Conservation (phyloP, 1,140 invertebrate genomes). For the Eupristina koningsbergeri region DNA sequence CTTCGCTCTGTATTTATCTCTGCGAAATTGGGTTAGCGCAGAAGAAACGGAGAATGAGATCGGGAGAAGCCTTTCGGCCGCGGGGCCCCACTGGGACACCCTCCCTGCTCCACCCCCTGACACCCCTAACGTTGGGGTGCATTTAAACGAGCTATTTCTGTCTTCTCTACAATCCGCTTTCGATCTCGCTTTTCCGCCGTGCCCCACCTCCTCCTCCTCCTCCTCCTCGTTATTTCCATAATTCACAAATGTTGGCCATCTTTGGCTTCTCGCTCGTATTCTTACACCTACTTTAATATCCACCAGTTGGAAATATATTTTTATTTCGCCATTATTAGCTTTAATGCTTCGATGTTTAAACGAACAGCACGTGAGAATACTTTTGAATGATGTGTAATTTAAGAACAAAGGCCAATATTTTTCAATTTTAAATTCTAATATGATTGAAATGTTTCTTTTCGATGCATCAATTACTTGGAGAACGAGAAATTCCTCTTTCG, state of each 20-base stretch:
- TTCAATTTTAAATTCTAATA: too few species aligned
- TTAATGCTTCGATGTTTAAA: neutral
- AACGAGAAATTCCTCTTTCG: too few species aligned
- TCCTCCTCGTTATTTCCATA: conserved; percentile 51
- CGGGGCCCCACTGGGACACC: conserved; percentile 56
- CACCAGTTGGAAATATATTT: neutral
- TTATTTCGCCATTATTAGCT: neutral
- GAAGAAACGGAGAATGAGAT: conserved; percentile 39
- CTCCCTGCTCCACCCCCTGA: conserved; percentile 51
- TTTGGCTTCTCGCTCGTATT: conserved; percentile 12
- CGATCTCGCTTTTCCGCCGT: neutral
- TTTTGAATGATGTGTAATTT: too few species aligned
- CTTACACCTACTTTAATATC: neutral
- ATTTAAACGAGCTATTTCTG: conserved; percentile 64
- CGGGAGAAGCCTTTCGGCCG: conserved; percentile 48
- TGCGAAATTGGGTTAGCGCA: conserved; percentile 66
- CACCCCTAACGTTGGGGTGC: conserved; percentile 60
- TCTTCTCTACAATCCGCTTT: conserved; percentile 22
- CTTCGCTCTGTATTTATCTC: conserved; percentile 68
- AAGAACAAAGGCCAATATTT: too few species aligned
- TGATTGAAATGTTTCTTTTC: too few species aligned
- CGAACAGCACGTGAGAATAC: too few species aligned
- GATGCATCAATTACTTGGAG: too few species aligned
- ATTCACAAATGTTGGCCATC: conserved; percentile 32
- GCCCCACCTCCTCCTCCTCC: neutral